Evolutionary conservation across 2,888 invertebrate genomes (phyloP).

Genomic region (Tetragnatha montana): DNA sequence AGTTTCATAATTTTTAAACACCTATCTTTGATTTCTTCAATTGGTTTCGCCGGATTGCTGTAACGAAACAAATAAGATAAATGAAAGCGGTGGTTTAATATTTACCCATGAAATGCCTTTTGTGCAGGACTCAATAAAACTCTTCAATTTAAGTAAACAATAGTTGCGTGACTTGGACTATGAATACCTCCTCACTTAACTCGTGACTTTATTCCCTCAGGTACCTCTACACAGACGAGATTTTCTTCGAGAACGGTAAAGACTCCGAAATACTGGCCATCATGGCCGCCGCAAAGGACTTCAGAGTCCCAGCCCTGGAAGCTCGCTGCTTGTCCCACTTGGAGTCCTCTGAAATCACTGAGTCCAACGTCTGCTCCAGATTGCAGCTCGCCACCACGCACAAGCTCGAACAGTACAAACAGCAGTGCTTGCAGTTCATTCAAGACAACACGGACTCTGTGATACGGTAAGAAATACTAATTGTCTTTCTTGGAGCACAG

Average conservation of each 20-base stretch:
- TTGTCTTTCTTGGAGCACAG: too few species aligned
- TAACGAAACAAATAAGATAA: too few species aligned
- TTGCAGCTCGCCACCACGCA: conserved; percentile 19
- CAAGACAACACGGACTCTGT: conserved; percentile 43
- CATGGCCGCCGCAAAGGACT: conserved; percentile 21
- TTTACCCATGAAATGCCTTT: too few species aligned
- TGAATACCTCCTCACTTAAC: too few species aligned
- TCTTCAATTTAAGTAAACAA: too few species aligned
- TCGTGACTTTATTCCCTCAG: conserved; percentile 1
- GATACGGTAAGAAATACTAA: conserved; percentile 18
- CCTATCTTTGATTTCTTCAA: too few species aligned
- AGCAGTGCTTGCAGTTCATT: conserved; percentile 33
- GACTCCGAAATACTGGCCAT: conserved; percentile 27
- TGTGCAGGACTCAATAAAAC: too few species aligned
- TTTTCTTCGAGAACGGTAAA: conserved; percentile 23
- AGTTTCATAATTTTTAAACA: too few species aligned
- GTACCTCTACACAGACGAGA: conserved; percentile 59
- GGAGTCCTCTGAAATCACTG: conserved; percentile 29
- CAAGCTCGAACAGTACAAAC: conserved; percentile 32
- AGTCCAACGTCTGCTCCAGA: conserved; percentile 21
- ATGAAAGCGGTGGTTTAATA: too few species aligned
- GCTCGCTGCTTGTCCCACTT: conserved; percentile 32
- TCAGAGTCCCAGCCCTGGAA: conserved; percentile 18
- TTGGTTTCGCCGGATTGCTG: too few species aligned
- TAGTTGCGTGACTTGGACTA: too few species aligned